These are phyloP conservation scores for Urosaurus nigricauda DNA, from an alignment of 2,797 vertebrate genomes.

Conservation along the genomic window DNA sequence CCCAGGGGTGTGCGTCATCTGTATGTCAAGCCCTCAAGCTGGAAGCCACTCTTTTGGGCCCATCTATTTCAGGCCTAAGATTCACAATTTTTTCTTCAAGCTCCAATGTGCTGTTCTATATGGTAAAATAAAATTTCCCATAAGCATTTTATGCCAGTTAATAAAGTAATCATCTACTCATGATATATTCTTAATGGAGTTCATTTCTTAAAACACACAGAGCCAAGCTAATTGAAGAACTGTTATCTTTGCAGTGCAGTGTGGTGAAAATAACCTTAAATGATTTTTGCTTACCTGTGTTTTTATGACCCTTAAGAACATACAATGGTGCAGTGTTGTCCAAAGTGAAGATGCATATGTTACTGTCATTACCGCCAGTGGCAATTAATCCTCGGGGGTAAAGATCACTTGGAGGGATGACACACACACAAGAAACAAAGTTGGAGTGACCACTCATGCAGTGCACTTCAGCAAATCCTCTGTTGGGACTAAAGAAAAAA, in stretches of 20 bases:
- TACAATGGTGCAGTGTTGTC: constrained; percentile 90
- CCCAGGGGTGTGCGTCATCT: no score
- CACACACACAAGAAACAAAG: constrained; percentile 96
- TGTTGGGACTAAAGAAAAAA: constrained; percentile 84
- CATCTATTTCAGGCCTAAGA: no score
- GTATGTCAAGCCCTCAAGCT: no score
- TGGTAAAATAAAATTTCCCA: neutral
- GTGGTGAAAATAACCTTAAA: neutral
- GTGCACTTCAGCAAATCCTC: constrained; percentile 91
- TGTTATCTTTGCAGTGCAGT: neutral
- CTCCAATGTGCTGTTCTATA: neutral
- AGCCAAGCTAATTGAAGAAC: neutral
- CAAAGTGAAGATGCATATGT: constrained; percentile 93
- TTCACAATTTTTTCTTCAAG: neutral
- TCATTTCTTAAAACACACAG: neutral
- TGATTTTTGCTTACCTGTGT: constrained; percentile 85
- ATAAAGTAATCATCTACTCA: neutral
- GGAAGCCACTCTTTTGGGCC: no score
- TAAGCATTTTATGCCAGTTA: neutral
- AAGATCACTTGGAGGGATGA: constrained; percentile 91
- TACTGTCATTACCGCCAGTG: constrained; percentile 95
- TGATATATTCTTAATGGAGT: neutral
- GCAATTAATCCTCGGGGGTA: constrained; percentile 93
- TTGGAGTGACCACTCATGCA: constrained; percentile 95
- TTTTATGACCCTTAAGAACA: constrained; percentile 91